Conservation (phyloP, 2,888 invertebrate genomes). For the Molorchus minor region DNA sequence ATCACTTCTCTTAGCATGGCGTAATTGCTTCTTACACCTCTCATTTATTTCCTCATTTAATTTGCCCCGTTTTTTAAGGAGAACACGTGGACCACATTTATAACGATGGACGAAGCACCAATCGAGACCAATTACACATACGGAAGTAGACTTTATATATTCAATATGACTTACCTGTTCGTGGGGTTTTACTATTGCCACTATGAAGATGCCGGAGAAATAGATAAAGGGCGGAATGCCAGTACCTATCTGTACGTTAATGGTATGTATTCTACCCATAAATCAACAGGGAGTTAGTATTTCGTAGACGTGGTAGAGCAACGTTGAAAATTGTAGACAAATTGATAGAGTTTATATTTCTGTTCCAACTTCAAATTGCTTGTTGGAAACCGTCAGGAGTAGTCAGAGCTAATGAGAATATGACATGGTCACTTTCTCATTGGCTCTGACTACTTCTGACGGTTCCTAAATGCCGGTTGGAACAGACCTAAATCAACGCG, state of each 20-base stretch:
- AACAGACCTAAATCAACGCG: too few species aligned
- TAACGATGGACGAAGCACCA: conserved; percentile 24
- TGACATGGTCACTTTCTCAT: too few species aligned
- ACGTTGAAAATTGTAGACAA: too few species aligned
- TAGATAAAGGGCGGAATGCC: conserved; percentile 57
- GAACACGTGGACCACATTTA: neutral
- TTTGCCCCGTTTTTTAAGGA: neutral
- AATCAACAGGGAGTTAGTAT: too few species aligned
- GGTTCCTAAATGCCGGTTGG: too few species aligned
- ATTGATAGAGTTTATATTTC: too few species aligned
- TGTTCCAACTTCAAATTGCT: too few species aligned
- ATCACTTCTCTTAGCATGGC: neutral
- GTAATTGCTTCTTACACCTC: neutral
- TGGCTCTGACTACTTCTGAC: too few species aligned
- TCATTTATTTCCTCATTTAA: too few species aligned
- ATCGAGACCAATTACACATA: conserved; percentile 50
- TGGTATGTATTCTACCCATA: conserved; percentile 63
- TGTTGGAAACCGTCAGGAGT: too few species aligned
- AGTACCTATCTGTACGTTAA: conserved; percentile 68
- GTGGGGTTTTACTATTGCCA: conserved; percentile 61
- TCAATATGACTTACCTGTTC: conserved; percentile 54
- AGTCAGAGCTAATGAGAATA: too few species aligned
- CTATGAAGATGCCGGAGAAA: conserved; percentile 55
- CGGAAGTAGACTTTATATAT: conserved; percentile 62
- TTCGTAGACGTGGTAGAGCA: too few species aligned